A percentile compares a stretch with the other conserved stretches of the same genome.
phyloP scores from a whole-genome alignment of 2,113 vertebrate species.

The Prionailurus bengalensis region DNA sequence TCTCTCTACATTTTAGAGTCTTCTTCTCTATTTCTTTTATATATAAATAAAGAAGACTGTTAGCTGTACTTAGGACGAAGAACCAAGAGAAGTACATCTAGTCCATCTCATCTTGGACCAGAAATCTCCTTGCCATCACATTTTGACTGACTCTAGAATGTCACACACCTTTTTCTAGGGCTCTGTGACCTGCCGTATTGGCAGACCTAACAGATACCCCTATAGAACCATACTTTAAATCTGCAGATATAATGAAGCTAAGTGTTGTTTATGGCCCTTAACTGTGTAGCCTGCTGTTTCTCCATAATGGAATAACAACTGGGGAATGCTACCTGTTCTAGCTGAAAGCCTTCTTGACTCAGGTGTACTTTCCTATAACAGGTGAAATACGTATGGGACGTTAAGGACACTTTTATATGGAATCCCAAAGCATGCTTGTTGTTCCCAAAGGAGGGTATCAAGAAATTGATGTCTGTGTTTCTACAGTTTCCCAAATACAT shows the following conservation, averaged over 20 bases:
- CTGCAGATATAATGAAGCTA: not conserved
- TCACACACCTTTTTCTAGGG: not conserved
- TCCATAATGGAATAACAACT: not conserved
- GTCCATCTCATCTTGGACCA: not conserved
- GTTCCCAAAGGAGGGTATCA: constrained; percentile 88
- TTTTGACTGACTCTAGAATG: not conserved
- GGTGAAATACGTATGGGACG: constrained; percentile 86
- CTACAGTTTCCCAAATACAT: constrained; percentile 84
- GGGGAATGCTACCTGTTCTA: not conserved
- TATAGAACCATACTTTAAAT: not conserved
- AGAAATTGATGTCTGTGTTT: constrained; percentile 89
- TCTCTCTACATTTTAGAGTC: not conserved
- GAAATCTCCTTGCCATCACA: not conserved
- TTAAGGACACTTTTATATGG: constrained; percentile 91
- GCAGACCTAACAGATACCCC: not conserved
- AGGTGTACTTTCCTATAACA: constrained; percentile 64
- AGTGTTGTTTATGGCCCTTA: not conserved
- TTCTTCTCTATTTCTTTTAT: not conserved
- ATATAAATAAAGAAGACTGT: not conserved
- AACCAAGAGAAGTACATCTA: not conserved
- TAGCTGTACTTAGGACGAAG: not conserved
- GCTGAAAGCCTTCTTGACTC: not conserved
- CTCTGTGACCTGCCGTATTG: not conserved
- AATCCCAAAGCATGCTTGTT: constrained; percentile 88
- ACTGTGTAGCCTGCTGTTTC: not conserved